phyloP scores from a whole-genome alignment of 2,797 vertebrate genomes.

The Salarias fasciatus region DNA sequence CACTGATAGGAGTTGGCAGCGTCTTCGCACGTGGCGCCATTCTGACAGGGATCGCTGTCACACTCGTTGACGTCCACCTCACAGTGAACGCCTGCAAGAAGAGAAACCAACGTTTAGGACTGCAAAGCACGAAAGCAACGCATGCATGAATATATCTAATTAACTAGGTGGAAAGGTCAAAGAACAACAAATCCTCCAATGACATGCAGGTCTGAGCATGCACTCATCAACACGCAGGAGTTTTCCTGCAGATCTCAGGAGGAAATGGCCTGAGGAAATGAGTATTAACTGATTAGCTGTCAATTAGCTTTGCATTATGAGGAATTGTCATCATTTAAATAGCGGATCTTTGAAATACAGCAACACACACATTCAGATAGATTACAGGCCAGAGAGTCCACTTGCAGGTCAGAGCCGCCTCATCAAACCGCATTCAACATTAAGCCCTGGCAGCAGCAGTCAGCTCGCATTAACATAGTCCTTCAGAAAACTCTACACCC shows the following conservation, averaged over 20 bases:
- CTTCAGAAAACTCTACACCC: constrained; percentile 43
- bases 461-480: constrained; percentile 63
- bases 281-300: constrained; percentile 4
- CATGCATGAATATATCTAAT: too few relatives aligned
- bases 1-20: constrained; percentile 87
- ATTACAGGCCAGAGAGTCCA: background rate
- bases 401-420: constrained; percentile 6
- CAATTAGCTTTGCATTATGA: too few relatives aligned
- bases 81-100: constrained; percentile 86
- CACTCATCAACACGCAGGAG: constrained; percentile 6
- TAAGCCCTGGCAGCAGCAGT: constrained; percentile 62
- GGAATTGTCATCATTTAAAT: too few relatives aligned
- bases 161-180: too few relatives aligned
- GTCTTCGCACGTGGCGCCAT: constrained; percentile 88
- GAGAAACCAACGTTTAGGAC: background rate
- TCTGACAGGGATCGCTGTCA: constrained; percentile 88
- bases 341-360: too few relatives aligned
- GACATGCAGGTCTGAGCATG: constrained; percentile 4
- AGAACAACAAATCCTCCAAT: too few relatives aligned
- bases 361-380: constrained; percentile 6
- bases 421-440: constrained; percentile 33
- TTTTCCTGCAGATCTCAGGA: constrained; percentile 12
- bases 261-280: constrained; percentile 43
- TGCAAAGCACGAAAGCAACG: too few relatives aligned
- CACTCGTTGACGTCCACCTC: constrained; percentile 92